These are phyloP conservation scores for Incurvaria masculella DNA, from an alignment of 2,888 invertebrate genomes.

Conservation along the genomic window DNA sequence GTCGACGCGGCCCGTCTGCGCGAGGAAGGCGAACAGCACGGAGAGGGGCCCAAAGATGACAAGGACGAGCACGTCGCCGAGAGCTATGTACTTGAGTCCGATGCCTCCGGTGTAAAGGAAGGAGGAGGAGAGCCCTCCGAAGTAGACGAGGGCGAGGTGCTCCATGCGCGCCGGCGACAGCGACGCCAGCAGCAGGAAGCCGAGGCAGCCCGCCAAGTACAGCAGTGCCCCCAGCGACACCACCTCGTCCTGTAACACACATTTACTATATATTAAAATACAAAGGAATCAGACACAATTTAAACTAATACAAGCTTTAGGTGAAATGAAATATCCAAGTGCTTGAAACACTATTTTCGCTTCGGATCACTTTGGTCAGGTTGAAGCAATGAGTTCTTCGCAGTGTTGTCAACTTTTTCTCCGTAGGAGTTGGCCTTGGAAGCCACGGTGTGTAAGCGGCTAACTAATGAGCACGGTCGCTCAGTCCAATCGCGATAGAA, in stretches of 20 bases:
- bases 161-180: conserved; percentile 92
- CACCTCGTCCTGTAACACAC: conserved; percentile 58
- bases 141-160: conserved; percentile 90
- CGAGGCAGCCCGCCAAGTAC: conserved; percentile 82
- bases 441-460: too few species aligned
- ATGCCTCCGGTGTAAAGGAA: conserved; percentile 97
- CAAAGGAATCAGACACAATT: too few species aligned
- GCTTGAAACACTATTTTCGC: too few species aligned
- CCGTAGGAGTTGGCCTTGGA: too few species aligned
- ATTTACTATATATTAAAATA: too few species aligned
- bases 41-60: conserved; percentile 93
- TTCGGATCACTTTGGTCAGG: too few species aligned
- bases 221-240: conserved; percentile 86
- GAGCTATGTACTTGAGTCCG: conserved; percentile 91
- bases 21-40: conserved; percentile 89
- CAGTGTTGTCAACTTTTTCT: too few species aligned
- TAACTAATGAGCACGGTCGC: too few species aligned
- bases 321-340: too few species aligned
- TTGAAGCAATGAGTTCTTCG: too few species aligned
- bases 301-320: too few species aligned
- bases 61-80: conserved; percentile 89
- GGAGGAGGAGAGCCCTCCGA: conserved; percentile 92
- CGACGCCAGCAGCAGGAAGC: conserved; percentile 71
- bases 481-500: too few species aligned
- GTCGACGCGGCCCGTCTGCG: conserved; percentile 89